Evolutionary conservation across 92 coral and sea anemone genomes (phyloP).

Genomic region (Metridium senile): DNA sequence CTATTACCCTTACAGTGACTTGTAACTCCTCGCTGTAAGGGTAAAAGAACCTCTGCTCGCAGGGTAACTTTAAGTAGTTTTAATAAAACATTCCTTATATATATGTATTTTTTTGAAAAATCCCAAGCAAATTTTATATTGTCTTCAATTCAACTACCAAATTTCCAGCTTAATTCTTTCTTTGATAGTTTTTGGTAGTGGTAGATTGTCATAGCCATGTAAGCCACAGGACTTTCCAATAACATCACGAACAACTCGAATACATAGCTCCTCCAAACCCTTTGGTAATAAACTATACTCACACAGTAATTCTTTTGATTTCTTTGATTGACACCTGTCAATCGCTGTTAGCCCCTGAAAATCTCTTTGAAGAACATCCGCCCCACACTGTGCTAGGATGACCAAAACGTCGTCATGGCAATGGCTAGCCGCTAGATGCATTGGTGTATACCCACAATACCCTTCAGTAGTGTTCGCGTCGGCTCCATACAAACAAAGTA

Average conservation of each 20-base stretch:
- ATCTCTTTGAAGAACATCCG: constrained; percentile 53
- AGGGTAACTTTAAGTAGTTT: no score
- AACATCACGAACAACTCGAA: constrained; percentile 39
- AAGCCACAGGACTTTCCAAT: constrained; percentile 39
- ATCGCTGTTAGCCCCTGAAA: constrained; percentile 51
- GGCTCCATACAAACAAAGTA: constrained; percentile 77
- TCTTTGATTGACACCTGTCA: constrained; percentile 59
- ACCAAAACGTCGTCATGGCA: constrained; percentile 51
- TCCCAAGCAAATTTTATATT: no score
- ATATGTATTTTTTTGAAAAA: no score
- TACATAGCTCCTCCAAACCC: constrained; percentile 42
- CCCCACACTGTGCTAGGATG: constrained; percentile 61
- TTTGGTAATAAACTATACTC: constrained; percentile 12
- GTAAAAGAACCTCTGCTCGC: no score
- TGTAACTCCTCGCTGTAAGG: no score
- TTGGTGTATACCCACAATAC: constrained; percentile 81
- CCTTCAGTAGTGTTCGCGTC: constrained; percentile 64
- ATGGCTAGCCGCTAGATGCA: constrained; percentile 79
- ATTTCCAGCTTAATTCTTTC: constrained; percentile 40
- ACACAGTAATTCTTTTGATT: constrained; percentile 22
- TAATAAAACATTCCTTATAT: no score
- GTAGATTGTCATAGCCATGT: constrained; percentile 50
- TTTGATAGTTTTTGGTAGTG: constrained; percentile 45
- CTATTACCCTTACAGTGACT: no score
- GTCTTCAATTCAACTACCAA: no score